These are phyloP conservation scores for Zapornia atra DNA, from an alignment of 2,113 vertebrate species.

Conservation along the genomic window DNA sequence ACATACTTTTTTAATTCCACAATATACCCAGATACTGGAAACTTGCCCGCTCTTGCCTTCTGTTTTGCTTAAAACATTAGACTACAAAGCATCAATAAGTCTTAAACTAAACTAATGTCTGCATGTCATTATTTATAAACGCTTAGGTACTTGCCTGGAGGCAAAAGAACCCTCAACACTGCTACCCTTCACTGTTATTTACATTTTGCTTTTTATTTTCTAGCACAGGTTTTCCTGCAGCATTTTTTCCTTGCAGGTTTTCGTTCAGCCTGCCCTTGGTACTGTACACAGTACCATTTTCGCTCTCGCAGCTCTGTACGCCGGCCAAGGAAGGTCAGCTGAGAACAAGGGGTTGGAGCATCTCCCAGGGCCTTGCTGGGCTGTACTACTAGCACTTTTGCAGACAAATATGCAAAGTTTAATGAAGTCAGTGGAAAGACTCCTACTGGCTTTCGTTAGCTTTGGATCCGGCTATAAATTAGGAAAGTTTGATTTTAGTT, in stretches of 20 bases:
- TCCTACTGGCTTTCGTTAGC: background rate
- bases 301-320: background rate
- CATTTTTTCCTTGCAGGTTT: background rate
- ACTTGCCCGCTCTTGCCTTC: background rate
- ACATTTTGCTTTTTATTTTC: background rate
- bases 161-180: background rate
- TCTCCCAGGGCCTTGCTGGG: background rate
- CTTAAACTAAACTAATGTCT: slow-evolving; percentile 7
- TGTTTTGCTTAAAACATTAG: slow-evolving; percentile 7
- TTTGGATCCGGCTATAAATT: background rate
- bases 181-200: background rate
- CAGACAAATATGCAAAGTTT: slow-evolving; percentile 6
- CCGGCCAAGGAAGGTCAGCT: background rate
- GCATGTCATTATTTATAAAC: background rate
- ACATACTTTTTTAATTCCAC: background rate
- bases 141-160: background rate
- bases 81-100: background rate
- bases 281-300: background rate
- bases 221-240: background rate
- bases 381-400: background rate
- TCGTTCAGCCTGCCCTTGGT: background rate
- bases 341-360: background rate
- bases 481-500: background rate
- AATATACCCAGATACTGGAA: background rate
- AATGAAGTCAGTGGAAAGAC: background rate